Conservation (phyloP, 2,113 vertebrate genomes). For the Stomatorhinus ivindoensis region DNA sequence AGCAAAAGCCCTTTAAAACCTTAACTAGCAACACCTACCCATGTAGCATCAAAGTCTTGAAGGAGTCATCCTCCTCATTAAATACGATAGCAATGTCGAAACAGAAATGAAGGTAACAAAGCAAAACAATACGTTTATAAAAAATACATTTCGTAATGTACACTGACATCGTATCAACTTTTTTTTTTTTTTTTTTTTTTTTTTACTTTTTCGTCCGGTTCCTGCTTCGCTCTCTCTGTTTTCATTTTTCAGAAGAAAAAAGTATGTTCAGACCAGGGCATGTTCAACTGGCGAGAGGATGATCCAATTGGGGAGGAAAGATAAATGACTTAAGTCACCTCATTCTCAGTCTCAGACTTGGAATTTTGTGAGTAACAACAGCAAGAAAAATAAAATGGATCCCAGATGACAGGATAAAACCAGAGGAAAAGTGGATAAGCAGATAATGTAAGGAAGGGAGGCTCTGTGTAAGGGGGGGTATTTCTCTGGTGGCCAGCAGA, state of each 20-base stretch:
- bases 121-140: neutral
- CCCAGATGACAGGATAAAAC: constrained; percentile 57
- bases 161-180: neutral
- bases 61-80: neutral
- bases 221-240: neutral
- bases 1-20: neutral
- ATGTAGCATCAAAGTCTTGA: neutral
- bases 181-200: neutral
- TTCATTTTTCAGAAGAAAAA: neutral
- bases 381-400: constrained; percentile 64
- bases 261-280: neutral
- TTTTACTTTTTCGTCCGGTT: neutral
- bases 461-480: neutral
- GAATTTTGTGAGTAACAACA: constrained; percentile 66
- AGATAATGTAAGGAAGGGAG: constrained; percentile 45
- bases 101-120: neutral
- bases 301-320: constrained; percentile 37
- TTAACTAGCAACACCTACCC: neutral
- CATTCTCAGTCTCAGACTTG: constrained; percentile 50
- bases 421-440: constrained; percentile 39
- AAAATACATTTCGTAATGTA: neutral
- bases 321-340: constrained; percentile 63
- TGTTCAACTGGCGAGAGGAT: neutral
- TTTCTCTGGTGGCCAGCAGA: neutral
- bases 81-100: neutral